Evolutionary conservation across 2,888 invertebrate genomes (phyloP).

Genomic region (Conistra vaccinii): DNA sequence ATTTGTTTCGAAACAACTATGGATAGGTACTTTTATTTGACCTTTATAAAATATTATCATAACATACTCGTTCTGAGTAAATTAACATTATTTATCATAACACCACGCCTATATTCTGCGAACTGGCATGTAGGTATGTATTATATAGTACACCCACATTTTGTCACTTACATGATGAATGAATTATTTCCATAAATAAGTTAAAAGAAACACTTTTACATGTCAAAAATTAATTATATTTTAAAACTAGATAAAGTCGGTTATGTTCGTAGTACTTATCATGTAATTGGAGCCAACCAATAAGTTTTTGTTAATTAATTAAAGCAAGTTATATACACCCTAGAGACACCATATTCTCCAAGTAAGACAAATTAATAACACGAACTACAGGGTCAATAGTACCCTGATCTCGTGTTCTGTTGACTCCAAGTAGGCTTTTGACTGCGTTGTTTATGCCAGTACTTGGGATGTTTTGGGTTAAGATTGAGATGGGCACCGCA

Average conservation of each 20-base stretch:
- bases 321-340: background rate
- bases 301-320: background rate
- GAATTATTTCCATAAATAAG: background rate
- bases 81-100: background rate
- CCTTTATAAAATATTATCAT: background rate
- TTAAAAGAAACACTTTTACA: background rate
- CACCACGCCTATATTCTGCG: background rate
- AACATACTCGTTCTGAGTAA: background rate
- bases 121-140: background rate
- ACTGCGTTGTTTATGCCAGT: slow-evolving; percentile 44
- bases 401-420: slow-evolving; percentile 38
- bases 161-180: too few relatives aligned
- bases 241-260: background rate
- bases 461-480: slow-evolving; percentile 49
- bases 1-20: background rate
- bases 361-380: slow-evolving; percentile 22
- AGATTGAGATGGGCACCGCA: slow-evolving; percentile 53
- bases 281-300: background rate
- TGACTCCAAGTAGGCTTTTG: slow-evolving; percentile 48
- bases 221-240: background rate
- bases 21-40: slow-evolving; percentile 1
- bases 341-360: background rate
- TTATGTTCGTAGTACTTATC: background rate
- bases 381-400: slow-evolving; percentile 11
- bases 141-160: background rate